phyloP scores from a whole-genome alignment of 2,888 invertebrate genomes.

The Tenodera sinensis region DNA sequence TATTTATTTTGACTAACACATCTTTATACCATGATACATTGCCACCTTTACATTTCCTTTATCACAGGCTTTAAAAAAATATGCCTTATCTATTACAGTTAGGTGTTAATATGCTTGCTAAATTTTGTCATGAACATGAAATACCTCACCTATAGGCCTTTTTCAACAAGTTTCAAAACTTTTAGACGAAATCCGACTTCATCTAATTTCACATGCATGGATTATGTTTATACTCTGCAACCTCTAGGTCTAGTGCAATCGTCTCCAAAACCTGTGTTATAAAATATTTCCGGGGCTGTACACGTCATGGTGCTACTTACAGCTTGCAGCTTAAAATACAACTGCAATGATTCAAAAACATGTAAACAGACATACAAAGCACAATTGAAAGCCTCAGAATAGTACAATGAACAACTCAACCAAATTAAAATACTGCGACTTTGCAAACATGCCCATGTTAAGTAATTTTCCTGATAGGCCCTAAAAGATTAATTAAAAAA shows the following conservation, averaged over 20 bases:
- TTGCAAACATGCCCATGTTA: background rate
- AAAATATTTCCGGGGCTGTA: conserved; percentile 5
- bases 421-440: conserved; percentile 1
- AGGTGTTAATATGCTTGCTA: background rate
- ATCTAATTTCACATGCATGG: background rate
- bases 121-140: background rate
- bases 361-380: conserved; percentile 18
- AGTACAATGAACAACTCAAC: conserved; percentile 16
- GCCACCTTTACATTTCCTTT: background rate
- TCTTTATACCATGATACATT: background rate
- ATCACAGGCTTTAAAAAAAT: conserved; percentile 7
- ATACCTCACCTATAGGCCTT: background rate
- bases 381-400: conserved; percentile 12
- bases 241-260: background rate
- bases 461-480: conserved; percentile 7
- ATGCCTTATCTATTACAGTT: background rate
- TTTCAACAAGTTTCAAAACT: background rate
- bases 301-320: conserved; percentile 1
- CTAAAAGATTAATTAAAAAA: background rate
- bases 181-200: background rate
- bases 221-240: background rate
- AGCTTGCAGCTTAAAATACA: conserved; percentile 16
- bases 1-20: background rate
- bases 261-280: background rate
- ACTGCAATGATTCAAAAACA: conserved; percentile 14